Base-by-base conservation (phyloP, 2,113 vertebrate genomes). In the Oxyura jamaicensis region DNA sequence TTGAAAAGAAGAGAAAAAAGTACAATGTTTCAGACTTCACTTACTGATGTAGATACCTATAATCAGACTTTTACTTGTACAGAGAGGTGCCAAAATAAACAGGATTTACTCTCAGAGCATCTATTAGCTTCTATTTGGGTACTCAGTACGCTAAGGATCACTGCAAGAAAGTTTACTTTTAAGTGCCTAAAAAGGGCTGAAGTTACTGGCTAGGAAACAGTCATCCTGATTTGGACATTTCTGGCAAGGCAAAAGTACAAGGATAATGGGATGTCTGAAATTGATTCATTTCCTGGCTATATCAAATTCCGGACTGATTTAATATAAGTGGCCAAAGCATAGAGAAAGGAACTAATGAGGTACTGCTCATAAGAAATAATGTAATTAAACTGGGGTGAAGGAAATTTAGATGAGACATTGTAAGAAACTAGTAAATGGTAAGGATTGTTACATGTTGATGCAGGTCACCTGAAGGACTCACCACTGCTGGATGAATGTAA, bases 301-400 rank as follows among this genome's bases (percentile, higher is more conserved):
- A 88, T 90, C 76, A 90, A 83, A 81, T 92, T 96, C 92, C 86
- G 81, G 88, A 84, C 83, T 86, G 65, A 92, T 92, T 92, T 93
- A 91, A 93, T 88, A 13, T 9, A 91, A 92, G 46, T 42, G 56
- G 52, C 36, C 56, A 84, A 94, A 81, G 36, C 79, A 83, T 0
- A 77, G 39, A 83, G 55, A 83, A 91, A 80, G 39, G 33, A 88
- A 81, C 42, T 81, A 81, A 93, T 19, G 36, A 56, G 65, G 29
- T 33, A 69, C 31, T 76, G 36, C 59, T 86, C 1, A 0, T 35
- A 81, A 88, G 65, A 88, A 92, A 63, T 86, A 75, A 42, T 19
- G 36, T 21, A 52, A 88, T 94, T 86, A 93, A 88, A 68, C 46
- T 41, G 41, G 36, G 21, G 28, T 88, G 48, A 82, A 74, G 73